phyloP scores from a whole-genome alignment of 2,797 vertebrate genomes.

The Gouania willdenowi region DNA sequence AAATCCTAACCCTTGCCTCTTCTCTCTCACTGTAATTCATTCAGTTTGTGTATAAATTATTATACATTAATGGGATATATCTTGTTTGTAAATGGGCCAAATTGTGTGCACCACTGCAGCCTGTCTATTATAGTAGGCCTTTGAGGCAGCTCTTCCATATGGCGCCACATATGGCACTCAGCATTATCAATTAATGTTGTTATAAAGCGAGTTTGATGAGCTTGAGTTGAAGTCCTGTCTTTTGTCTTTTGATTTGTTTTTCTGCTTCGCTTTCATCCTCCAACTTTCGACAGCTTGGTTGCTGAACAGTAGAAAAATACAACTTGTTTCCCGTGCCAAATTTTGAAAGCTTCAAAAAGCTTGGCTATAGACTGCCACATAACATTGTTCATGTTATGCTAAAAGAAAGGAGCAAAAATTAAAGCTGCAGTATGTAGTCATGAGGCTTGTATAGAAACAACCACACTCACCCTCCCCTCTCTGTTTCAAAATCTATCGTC shows the following conservation, averaged over 20 bases:
- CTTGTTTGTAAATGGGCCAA: conserved; percentile 84
- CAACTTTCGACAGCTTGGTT: conserved; percentile 31
- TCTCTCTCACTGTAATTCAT: conserved; percentile 46
- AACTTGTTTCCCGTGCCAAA: conserved; percentile 24
- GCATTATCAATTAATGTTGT: conserved; percentile 85
- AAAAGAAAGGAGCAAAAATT: conserved; percentile 7
- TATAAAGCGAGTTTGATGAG: conserved; percentile 81
- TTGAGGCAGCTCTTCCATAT: conserved; percentile 79
- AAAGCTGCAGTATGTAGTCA: conserved; percentile 8
- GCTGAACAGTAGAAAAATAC: conserved; percentile 15
- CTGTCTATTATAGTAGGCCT: conserved; percentile 81
- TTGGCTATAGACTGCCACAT: conserved; percentile 20
- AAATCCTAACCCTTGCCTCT: too few relatives aligned
- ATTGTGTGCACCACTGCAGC: conserved; percentile 75
- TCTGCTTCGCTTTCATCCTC: conserved; percentile 17
- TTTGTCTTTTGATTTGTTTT: conserved; percentile 35
- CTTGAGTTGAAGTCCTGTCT: conserved; percentile 44
- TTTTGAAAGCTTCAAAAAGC: conserved; percentile 15
- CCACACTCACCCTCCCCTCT: too few relatives aligned
- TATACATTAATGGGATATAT: conserved; percentile 79
- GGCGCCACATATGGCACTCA: conserved; percentile 80
- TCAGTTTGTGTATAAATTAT: conserved; percentile 59
- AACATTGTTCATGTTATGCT: conserved; percentile 25
- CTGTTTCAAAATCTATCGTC: too few relatives aligned
- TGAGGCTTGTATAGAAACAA: too few relatives aligned